Conservation (phyloP, 2,113 vertebrate genomes). For the Otus sunia region DNA sequence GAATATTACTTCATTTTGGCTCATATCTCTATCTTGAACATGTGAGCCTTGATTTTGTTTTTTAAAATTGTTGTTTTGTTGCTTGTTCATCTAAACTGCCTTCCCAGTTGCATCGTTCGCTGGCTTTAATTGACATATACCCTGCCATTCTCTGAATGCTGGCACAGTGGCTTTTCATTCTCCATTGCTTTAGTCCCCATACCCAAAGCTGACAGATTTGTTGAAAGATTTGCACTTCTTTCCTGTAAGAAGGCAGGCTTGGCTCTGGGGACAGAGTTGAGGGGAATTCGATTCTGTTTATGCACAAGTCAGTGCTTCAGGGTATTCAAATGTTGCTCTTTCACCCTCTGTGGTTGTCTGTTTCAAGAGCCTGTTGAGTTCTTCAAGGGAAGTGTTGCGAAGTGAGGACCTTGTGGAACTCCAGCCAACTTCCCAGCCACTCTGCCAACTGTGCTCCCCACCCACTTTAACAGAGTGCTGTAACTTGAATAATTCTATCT, state of each 20-base stretch:
- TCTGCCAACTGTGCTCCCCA: conserved; percentile 44
- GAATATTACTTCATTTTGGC: conserved; percentile 47
- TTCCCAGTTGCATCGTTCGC: background rate
- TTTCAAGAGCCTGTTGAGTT: conserved; percentile 9
- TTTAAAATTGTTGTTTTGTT: conserved; percentile 40
- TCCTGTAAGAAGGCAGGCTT: background rate
- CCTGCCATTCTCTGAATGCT: conserved; percentile 28
- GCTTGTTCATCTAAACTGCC: conserved; percentile 39
- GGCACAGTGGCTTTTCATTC: conserved; percentile 46
- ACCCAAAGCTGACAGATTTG: background rate
- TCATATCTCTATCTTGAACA: background rate
- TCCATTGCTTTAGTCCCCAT: background rate
- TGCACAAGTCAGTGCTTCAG: background rate
- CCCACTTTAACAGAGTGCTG: conserved; percentile 36
- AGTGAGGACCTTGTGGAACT: background rate
- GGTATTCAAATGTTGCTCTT: background rate
- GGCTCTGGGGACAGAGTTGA: conserved; percentile 6
- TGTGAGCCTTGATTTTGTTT: conserved; percentile 32
- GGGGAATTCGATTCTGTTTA: background rate
- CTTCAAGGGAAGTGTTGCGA: background rate
- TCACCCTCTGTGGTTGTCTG: background rate
- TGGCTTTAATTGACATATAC: conserved; percentile 46
- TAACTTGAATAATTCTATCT: conserved; percentile 62
- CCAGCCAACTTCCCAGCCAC: conserved; percentile 26
- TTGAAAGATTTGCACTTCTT: background rate